Evolutionary conservation across 2,888 invertebrate genomes (phyloP).

Genomic region (Agrenia bidenticulata): DNA sequence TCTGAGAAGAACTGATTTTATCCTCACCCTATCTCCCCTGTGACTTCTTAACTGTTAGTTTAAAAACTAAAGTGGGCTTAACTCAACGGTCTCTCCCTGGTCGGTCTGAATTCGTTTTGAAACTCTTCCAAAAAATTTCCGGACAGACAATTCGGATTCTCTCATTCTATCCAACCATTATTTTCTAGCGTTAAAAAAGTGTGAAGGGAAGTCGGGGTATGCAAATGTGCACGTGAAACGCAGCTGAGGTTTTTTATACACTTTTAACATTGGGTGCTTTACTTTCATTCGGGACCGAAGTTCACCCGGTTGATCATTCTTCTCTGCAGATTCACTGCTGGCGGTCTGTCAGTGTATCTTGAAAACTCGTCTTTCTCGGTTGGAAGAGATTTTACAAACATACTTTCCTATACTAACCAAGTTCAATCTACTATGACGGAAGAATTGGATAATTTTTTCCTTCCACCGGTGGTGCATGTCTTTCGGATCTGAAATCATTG

Average conservation of each 20-base stretch:
- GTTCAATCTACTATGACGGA: conserved; percentile 34
- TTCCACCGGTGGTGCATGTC: too few species aligned
- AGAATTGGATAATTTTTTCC: conserved; percentile 21
- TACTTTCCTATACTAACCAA: conserved; percentile 34
- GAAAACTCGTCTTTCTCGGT: too few species aligned
- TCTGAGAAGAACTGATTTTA: conserved; percentile 16
- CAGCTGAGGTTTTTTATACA: conserved; percentile 27
- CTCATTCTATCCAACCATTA: background rate
- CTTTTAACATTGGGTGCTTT: background rate
- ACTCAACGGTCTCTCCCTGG: too few species aligned
- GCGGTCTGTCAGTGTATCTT: too few species aligned
- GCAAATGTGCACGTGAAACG: conserved; percentile 33
- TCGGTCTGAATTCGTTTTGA: conserved; percentile 23
- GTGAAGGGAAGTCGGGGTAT: background rate
- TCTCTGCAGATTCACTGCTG: background rate
- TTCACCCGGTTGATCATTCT: conserved; percentile 3
- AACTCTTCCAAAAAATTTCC: conserved; percentile 33
- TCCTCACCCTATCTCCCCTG: background rate
- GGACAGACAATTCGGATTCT: conserved; percentile 37
- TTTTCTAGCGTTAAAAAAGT: background rate
- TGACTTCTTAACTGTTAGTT: too few species aligned
- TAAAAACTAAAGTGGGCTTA: too few species aligned
- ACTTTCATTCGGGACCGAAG: background rate
- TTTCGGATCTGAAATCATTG: too few species aligned
- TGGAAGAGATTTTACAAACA: conserved; percentile 20